Conservation (phyloP, 2,888 invertebrate genomes). For the Andrena minutula region DNA sequence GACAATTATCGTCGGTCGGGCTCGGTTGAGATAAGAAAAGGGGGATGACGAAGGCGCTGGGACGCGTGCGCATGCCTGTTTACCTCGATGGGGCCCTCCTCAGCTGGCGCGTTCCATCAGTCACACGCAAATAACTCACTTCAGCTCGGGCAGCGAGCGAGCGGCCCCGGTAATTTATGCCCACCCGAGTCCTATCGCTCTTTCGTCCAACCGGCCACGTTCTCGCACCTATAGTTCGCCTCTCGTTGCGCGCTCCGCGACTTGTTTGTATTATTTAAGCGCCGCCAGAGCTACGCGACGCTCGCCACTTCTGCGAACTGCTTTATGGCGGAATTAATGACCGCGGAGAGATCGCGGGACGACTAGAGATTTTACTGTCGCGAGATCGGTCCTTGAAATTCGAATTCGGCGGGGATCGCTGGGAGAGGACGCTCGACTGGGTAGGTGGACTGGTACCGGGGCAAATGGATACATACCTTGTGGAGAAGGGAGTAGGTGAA, state of each 20-base stretch:
- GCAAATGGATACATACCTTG: too few species aligned
- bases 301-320: slow-evolving; percentile 21
- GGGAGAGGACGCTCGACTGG: too few species aligned
- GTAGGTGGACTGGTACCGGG: too few species aligned
- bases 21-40: slow-evolving; percentile 62
- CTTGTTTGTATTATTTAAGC: slow-evolving; percentile 59
- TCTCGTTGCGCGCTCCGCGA: slow-evolving; percentile 37
- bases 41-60: slow-evolving; percentile 53
- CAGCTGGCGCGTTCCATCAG: slow-evolving; percentile 85
- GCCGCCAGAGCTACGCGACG: background rate
- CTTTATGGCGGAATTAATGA: slow-evolving; percentile 46
- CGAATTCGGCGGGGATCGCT: background rate
- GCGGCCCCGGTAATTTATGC: slow-evolving; percentile 82
- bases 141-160: slow-evolving; percentile 75
- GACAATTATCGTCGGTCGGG: slow-evolving; percentile 26
- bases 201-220: slow-evolving; percentile 60
- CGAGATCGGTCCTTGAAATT: background rate
- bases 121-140: slow-evolving; percentile 85
- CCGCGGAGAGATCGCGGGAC: background rate
- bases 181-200: slow-evolving; percentile 79
- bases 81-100: slow-evolving; percentile 78
- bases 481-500: too few species aligned
- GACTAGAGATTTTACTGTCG: too few species aligned
- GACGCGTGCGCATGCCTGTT: slow-evolving; percentile 72
- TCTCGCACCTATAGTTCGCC: slow-evolving; percentile 53